phyloP scores from a whole-genome alignment of 2,797 vertebrate genomes.

The Periparus ater region DNA sequence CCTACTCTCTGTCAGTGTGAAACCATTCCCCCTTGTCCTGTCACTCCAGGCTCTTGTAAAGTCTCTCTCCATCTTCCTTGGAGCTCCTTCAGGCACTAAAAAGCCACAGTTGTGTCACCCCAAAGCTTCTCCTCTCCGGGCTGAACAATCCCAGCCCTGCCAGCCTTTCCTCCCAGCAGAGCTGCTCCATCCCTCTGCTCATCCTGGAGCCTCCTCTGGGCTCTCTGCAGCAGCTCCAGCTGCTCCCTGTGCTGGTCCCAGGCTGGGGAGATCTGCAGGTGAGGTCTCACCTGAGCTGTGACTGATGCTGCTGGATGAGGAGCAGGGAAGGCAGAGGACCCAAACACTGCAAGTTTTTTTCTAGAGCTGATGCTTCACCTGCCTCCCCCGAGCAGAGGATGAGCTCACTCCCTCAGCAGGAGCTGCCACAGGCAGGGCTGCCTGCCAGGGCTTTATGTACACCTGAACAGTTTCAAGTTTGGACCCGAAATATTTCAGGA shows the following conservation, averaged over 20 bases:
- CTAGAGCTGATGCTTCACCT: background rate
- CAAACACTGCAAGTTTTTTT: background rate
- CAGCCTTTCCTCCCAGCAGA: background rate
- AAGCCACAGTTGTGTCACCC: rapidly evolving
- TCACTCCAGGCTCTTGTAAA: rapidly evolving
- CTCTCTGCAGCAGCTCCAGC: background rate
- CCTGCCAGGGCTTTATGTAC: background rate
- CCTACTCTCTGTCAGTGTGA: rapidly evolving
- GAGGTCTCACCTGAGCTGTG: background rate
- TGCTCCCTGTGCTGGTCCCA: background rate
- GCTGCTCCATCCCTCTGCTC: background rate
- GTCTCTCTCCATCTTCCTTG: background rate
- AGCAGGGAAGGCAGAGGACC: background rate
- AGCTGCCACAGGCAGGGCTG: background rate
- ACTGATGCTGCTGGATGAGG: background rate
- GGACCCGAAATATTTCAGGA: background rate
- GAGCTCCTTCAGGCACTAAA: rapidly evolving
- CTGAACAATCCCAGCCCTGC: background rate
- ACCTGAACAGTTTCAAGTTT: conserved; percentile 4
- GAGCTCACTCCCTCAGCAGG: conserved; percentile 2
- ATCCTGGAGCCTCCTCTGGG: background rate
- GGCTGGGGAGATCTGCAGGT: background rate
- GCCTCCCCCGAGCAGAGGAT: background rate
- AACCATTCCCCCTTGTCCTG: rapidly evolving
- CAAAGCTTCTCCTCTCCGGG: background rate